Evolutionary conservation across 2,797 vertebrate genomes (phyloP).

Genomic region (Antennarius maculatus): DNA sequence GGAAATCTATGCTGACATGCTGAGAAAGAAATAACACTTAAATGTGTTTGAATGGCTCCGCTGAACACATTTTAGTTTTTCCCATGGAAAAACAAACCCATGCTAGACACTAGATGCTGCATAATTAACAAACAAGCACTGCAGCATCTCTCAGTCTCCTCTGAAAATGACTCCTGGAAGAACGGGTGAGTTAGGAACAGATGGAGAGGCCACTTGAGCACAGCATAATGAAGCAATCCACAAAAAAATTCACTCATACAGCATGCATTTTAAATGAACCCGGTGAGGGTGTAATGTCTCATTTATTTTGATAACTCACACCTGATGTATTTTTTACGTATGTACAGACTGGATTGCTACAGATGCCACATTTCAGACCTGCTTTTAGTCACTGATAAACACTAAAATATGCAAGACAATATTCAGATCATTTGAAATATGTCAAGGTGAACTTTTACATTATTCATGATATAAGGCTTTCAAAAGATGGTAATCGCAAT

Average conservation of each 20-base stretch:
- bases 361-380: conserved; percentile 36
- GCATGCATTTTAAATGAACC: conserved; percentile 59
- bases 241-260: conserved; percentile 57
- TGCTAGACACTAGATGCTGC: conserved; percentile 62
- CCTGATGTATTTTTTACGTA: conserved; percentile 60
- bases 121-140: conserved; percentile 73
- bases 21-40: conserved; percentile 71
- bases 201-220: conserved; percentile 75
- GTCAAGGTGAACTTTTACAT: conserved; percentile 35
- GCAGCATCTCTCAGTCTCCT: conserved; percentile 63
- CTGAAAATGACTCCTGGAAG: conserved; percentile 67
- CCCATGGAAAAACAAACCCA: conserved; percentile 53
- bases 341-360: conserved; percentile 32
- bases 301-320: conserved; percentile 61
- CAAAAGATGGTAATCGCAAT: conserved; percentile 30
- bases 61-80: conserved; percentile 67
- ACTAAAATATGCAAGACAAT: conserved; percentile 34
- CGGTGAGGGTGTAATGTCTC: conserved; percentile 54
- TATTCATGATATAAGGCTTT: conserved; percentile 9
- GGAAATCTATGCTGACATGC: conserved; percentile 65
- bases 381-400: conserved; percentile 42
- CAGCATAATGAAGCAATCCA: conserved; percentile 65
- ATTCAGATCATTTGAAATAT: conserved; percentile 32
- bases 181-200: conserved; percentile 69
- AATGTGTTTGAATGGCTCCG: conserved; percentile 63